A percentile compares a stretch with the other conserved stretches of the same genome.
phyloP scores from a whole-genome alignment of 1,140 invertebrate genomes.

The Nephila pilipes region DNA sequence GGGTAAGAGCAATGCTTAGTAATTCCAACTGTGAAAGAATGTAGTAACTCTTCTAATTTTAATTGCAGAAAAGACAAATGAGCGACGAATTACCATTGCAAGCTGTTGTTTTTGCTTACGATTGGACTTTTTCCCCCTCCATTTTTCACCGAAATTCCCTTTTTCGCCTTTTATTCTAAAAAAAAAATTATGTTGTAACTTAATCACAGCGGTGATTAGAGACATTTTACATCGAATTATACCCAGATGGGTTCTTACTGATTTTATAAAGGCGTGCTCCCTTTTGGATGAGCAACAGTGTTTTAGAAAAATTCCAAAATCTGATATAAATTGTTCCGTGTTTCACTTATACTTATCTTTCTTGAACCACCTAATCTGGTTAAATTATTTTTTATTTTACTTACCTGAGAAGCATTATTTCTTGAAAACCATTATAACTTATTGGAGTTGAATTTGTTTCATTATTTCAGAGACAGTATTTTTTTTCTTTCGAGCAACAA shows the following conservation, averaged over 20 bases:
- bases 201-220: constrained; percentile 24
- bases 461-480: background rate
- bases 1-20: constrained; percentile 57
- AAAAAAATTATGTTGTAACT: background rate
- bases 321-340: background rate
- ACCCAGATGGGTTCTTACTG: background rate
- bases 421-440: too few relatives aligned
- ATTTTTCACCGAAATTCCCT: background rate
- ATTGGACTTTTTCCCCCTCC: background rate
- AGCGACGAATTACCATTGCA: constrained; percentile 34
- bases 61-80: constrained; percentile 71
- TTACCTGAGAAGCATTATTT: too few relatives aligned
- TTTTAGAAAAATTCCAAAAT: background rate
- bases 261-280: background rate
- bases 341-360: background rate
- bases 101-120: constrained; percentile 50
- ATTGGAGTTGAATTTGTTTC: background rate
- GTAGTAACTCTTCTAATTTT: constrained; percentile 60
- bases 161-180: background rate
- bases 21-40: constrained; percentile 59
- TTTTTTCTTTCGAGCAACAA: background rate
- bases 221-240: background rate
- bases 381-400: background rate
- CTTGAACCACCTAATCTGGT: background rate
- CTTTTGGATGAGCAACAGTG: background rate